Conservation (phyloP, 2,797 vertebrate genomes). For the Alectoris magna region DNA sequence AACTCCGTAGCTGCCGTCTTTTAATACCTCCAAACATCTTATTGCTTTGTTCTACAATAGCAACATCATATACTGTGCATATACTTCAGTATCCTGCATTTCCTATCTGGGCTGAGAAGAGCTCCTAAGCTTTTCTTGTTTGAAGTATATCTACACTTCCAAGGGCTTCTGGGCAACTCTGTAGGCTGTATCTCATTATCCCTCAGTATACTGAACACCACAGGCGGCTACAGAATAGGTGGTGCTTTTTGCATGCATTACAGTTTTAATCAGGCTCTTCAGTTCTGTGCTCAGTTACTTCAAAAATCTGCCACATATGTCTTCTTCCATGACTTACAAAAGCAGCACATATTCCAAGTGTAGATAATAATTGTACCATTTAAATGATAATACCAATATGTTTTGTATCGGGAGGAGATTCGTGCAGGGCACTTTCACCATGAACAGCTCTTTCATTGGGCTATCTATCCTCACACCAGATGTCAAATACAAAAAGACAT, state of each 20-base stretch:
- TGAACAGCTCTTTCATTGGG: background rate
- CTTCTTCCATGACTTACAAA: conserved; percentile 51
- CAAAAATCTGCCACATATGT: conserved; percentile 59
- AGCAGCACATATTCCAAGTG: conserved; percentile 35
- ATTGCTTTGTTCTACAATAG: background rate
- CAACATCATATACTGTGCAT: background rate
- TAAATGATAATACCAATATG: conserved; percentile 71
- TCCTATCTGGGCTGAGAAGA: conserved; percentile 1
- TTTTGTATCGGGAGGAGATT: conserved; percentile 37
- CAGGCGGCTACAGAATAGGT: background rate
- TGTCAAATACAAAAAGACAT: conserved; percentile 59
- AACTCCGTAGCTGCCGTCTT: background rate
- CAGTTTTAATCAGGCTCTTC: conserved; percentile 44
- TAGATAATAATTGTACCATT: conserved; percentile 62
- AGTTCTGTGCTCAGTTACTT: conserved; percentile 7
- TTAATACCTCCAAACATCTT: background rate
- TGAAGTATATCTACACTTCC: background rate
- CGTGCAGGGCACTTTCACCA: conserved; percentile 15
- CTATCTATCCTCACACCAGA: conserved; percentile 50
- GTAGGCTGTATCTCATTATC: background rate
- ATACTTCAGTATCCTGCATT: background rate
- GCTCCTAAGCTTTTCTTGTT: background rate
- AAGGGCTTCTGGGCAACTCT: background rate
- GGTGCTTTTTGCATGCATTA: conserved; percentile 29
- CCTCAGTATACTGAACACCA: background rate